phyloP scores from a whole-genome alignment of 2,888 invertebrate species.

The Camptogramma bilineatum region DNA sequence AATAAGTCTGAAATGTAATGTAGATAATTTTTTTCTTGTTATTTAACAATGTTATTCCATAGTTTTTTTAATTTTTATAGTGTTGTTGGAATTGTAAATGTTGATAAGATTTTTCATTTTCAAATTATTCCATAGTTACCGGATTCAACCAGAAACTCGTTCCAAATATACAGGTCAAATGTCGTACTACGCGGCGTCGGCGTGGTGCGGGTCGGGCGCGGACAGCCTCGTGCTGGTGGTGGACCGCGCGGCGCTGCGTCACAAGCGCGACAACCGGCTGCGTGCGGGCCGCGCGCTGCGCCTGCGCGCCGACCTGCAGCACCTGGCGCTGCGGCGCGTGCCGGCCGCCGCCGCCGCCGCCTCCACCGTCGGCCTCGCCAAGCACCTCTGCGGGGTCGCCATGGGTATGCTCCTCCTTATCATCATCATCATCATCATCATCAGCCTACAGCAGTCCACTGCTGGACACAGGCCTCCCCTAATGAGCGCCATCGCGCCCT shows the following conservation, averaged over 20 bases:
- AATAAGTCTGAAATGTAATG: too few relatives aligned
- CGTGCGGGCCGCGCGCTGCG: slow-evolving; percentile 61
- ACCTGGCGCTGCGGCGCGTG: slow-evolving; percentile 87
- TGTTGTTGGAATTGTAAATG: too few relatives aligned
- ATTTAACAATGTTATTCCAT: too few relatives aligned
- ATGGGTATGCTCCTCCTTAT: slow-evolving; percentile 85
- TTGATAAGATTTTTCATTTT: too few relatives aligned
- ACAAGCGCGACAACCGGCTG: slow-evolving; percentile 88
- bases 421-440: too few relatives aligned
- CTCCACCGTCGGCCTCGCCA: slow-evolving; percentile 91
- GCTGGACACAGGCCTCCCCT: too few relatives aligned
- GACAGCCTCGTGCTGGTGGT: slow-evolving; percentile 88
- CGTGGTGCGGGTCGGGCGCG: slow-evolving; percentile 77
- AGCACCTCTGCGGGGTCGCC: slow-evolving; percentile 95
- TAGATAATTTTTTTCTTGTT: too few relatives aligned
- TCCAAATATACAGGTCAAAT: slow-evolving; percentile 92
- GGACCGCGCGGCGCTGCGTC: slow-evolving; percentile 92
- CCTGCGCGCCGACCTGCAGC: slow-evolving; percentile 92
- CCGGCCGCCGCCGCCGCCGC: slow-evolving; percentile 56
- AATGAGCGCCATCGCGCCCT: too few relatives aligned
- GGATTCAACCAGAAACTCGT: too few relatives aligned
- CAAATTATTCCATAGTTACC: too few relatives aligned
- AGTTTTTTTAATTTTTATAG: too few relatives aligned
- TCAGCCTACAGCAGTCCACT: too few relatives aligned
- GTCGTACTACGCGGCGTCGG: slow-evolving; percentile 90